A percentile compares a stretch with the other conserved stretches of the same genome.
Conservation (phyloP, 2,113 vertebrate genomes). For the Ia io region DNA sequence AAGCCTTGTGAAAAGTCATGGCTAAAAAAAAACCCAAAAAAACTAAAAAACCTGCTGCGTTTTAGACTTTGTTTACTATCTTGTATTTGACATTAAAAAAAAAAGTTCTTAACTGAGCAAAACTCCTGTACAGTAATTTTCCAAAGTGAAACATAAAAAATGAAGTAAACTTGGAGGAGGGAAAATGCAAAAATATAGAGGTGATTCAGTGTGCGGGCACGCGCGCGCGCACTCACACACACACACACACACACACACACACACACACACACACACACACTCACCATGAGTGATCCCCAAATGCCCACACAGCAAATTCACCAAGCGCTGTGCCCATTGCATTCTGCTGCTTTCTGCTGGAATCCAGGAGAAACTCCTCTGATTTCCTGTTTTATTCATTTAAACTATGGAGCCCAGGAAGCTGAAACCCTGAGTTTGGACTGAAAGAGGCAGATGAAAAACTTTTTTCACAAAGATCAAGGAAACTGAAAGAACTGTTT, state of each 20-base stretch:
- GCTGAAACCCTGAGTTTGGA: constrained; percentile 44
- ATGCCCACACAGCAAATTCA: neutral
- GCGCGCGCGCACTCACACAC: too few species aligned
- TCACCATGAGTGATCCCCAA: neutral
- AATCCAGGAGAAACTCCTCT: neutral
- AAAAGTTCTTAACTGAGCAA: neutral
- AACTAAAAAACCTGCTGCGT: neutral
- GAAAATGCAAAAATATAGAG: neutral
- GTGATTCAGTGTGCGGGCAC: neutral
- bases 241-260: neutral
- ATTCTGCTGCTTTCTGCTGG: neutral
- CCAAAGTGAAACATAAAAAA: neutral
- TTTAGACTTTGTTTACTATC: neutral
- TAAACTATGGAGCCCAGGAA: constrained; percentile 28
- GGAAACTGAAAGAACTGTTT: constrained; percentile 56
- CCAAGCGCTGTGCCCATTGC: neutral
- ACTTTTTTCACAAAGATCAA: constrained; percentile 31
- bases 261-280: neutral
- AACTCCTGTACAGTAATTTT: constrained; percentile 2
- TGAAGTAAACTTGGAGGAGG: neutral
- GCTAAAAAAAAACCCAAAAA: neutral
- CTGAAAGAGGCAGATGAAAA: neutral
- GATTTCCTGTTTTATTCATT: constrained; percentile 30
- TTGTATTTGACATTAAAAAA: neutral
- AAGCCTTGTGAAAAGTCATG: constrained; percentile 31